A percentile compares a stretch with the other conserved stretches of the same genome.
Evolutionary conservation across 2,113 vertebrate species (phyloP).

Genomic region (Micronisus gabar): DNA sequence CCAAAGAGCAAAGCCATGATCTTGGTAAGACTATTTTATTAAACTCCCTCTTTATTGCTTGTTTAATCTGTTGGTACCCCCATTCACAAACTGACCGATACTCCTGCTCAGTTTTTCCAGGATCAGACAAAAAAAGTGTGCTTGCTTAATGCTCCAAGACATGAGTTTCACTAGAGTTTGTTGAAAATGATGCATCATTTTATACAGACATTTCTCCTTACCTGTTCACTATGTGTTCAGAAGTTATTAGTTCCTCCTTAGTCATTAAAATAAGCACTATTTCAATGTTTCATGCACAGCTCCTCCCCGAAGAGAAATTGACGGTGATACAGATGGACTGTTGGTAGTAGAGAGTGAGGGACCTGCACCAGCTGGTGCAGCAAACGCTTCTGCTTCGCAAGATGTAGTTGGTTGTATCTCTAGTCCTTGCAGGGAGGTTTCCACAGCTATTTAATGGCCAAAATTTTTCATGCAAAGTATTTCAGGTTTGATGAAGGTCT

Average conservation of each 20-base stretch:
- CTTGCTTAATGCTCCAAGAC: not conserved
- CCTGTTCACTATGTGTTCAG: not conserved
- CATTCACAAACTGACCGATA: not conserved
- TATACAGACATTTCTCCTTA: not conserved
- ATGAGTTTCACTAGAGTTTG: not conserved
- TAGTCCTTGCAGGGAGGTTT: not conserved
- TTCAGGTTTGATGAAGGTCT: not conserved
- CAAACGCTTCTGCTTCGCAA: not conserved
- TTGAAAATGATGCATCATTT: not conserved
- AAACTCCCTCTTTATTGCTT: not conserved
- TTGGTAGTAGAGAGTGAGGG: not conserved
- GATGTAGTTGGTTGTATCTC: not conserved
- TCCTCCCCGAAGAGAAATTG: not conserved
- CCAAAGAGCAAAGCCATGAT: conserved; percentile 87
- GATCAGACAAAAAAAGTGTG: not conserved
- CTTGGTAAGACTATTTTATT: conserved; percentile 78
- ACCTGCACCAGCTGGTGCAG: not conserved
- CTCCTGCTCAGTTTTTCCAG: not conserved
- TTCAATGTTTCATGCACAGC: not conserved
- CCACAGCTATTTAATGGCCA: not conserved
- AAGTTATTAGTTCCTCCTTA: not conserved
- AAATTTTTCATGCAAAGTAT: not conserved
- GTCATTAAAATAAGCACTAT: not conserved
- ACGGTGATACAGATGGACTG: not conserved
- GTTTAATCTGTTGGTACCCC: not conserved